These are phyloP conservation scores for Pherbina coryleti DNA, from an alignment of 2,888 invertebrate genomes.

Conservation along the genomic window DNA sequence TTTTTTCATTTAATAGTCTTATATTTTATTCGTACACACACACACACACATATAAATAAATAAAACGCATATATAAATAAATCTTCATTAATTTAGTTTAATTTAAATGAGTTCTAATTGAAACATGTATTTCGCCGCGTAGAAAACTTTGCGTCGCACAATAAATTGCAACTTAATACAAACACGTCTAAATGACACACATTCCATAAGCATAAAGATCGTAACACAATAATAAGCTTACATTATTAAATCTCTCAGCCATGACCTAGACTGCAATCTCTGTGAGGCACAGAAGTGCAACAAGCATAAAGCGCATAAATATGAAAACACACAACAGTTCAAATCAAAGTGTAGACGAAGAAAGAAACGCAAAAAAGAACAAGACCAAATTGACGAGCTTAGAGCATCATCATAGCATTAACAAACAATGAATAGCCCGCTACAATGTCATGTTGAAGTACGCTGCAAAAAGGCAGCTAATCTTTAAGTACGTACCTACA, in stretches of 20 bases:
- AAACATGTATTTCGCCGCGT: too few species aligned
- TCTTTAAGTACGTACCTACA: not conserved
- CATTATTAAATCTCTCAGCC: slow-evolving; percentile 13
- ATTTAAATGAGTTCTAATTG: too few species aligned
- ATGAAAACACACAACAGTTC: not conserved
- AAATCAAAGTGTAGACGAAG: not conserved
- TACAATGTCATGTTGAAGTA: slow-evolving; percentile 18
- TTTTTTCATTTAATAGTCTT: not conserved
- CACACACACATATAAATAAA: too few species aligned
- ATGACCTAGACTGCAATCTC: slow-evolving; percentile 26
- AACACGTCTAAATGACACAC: slow-evolving; percentile 13
- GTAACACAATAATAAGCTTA: not conserved
- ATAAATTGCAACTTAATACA: slow-evolving; percentile 10
- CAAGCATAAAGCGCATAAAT: not conserved
- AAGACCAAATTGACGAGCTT: not conserved
- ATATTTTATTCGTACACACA: not conserved
- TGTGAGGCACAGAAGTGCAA: not conserved
- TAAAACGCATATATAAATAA: not conserved
- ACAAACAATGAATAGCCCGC: not conserved
- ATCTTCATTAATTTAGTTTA: not conserved
- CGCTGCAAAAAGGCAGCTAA: not conserved
- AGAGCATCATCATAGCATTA: not conserved
- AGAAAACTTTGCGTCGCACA: too few species aligned
- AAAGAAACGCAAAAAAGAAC: not conserved
- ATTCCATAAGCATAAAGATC: not conserved